phyloP scores from a whole-genome alignment of 2,113 vertebrate genomes.

The Cardinalis cardinalis region DNA sequence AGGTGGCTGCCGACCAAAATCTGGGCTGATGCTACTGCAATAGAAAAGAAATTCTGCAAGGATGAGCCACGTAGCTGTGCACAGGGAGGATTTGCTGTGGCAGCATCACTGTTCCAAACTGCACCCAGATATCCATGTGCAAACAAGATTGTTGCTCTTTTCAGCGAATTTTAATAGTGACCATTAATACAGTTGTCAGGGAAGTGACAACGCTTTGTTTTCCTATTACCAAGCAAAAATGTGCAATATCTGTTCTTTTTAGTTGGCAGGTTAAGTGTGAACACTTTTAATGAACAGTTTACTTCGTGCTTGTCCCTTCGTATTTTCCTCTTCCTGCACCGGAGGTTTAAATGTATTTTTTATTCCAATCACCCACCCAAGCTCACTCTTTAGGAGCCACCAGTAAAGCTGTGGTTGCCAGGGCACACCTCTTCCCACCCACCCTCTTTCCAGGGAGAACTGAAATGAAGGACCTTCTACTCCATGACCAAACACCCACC shows the following conservation, averaged over 20 bases:
- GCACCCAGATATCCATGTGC: neutral
- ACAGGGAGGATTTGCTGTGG: neutral
- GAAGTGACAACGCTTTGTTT: neutral
- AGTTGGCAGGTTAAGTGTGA: neutral
- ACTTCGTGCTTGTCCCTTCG: neutral
- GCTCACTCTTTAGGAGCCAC: accelerated
- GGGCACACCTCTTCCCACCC: neutral
- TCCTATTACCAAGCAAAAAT: neutral
- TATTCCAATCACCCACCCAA: neutral
- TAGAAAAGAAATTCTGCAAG: neutral
- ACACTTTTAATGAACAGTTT: neutral
- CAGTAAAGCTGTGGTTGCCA: neutral
- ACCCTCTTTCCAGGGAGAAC: neutral
- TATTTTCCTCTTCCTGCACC: neutral
- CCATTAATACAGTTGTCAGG: neutral
- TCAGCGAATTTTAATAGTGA: neutral
- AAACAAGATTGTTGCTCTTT: neutral
- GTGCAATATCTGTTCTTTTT: neutral
- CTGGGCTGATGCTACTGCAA: neutral
- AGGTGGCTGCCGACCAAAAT: neutral
- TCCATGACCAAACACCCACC: neutral
- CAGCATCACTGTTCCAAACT: neutral
- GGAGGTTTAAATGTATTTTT: neutral
- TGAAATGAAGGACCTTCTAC: neutral
- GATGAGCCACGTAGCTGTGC: neutral